Evolutionary conservation across 2,797 vertebrate genomes (phyloP).

Genomic region (Brachymystax lenok): DNA sequence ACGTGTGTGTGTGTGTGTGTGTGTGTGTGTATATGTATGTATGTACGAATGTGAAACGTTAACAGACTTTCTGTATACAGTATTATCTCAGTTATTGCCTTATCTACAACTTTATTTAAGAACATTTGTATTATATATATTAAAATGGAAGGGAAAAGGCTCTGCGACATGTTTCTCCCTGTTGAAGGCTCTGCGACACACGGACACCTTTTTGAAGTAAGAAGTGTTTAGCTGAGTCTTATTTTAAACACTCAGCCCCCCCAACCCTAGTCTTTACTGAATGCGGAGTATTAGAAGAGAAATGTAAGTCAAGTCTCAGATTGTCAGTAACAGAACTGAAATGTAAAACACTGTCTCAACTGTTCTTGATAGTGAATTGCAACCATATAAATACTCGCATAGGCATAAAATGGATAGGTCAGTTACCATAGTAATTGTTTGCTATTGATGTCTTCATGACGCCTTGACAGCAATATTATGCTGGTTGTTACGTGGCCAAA

Average conservation of each 20-base stretch:
- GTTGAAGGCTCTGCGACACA: conserved; percentile 16
- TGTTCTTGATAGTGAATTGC: not conserved
- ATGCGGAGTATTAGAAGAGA: not conserved
- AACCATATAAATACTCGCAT: not conserved
- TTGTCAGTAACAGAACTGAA: not conserved
- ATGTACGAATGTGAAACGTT: not conserved
- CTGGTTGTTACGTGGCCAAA: too few species aligned
- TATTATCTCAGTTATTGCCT: conserved; percentile 6
- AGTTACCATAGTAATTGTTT: not conserved
- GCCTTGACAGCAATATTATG: too few species aligned
- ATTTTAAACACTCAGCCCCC: not conserved
- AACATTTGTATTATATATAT: not conserved
- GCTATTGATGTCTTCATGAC: not conserved
- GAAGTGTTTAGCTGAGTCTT: conserved; percentile 5
- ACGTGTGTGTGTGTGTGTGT: too few species aligned
- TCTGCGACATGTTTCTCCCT: conserved; percentile 2
- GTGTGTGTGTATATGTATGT: too few species aligned
- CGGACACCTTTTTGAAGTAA: conserved; percentile 42
- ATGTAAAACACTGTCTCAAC: not conserved
- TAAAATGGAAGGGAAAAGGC: conserved; percentile 15
- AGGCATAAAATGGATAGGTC: conserved; percentile 5
- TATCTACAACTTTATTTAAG: not conserved
- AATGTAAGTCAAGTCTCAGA: not conserved
- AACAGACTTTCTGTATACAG: not conserved
- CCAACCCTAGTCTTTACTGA: not conserved